phyloP scores from a whole-genome alignment of 2,888 invertebrate species.

The Cerastis leucographa region DNA sequence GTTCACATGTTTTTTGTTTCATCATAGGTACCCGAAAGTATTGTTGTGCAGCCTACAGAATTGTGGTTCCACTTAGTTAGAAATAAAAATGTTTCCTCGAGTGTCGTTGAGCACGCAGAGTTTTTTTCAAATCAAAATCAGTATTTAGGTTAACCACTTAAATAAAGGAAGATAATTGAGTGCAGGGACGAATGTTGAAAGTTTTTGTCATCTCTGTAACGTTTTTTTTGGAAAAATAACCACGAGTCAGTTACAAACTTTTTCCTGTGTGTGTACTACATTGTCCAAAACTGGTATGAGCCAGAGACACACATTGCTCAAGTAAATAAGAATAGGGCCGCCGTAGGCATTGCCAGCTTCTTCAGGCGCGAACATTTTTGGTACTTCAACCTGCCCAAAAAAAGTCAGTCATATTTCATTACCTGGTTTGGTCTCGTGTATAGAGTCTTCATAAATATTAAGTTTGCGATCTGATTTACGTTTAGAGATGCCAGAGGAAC shows the following conservation, averaged over 20 bases:
- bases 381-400: not conserved
- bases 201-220: not conserved
- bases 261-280: conserved; percentile 95
- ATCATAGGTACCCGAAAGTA: not conserved
- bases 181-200: not conserved
- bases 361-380: conserved; percentile 93
- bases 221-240: not conserved
- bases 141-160: not conserved
- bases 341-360: conserved; percentile 94
- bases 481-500: no score
- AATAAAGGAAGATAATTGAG: not conserved
- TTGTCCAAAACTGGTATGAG: conserved; percentile 98
- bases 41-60: not conserved
- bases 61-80: no score
- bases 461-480: conserved; percentile 15
- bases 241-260: not conserved
- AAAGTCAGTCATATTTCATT: not conserved
- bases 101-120: not conserved
- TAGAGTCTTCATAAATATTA: not conserved
- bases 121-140: not conserved
- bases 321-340: conserved; percentile 96
- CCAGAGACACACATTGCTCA: conserved; percentile 98
- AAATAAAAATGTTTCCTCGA: not conserved
- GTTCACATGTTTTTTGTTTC: not conserved
- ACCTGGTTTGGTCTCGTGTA: not conserved